Base-by-base conservation (phyloP, 2,888 invertebrate genomes). In the Nasonovia ribisnigri region DNA sequence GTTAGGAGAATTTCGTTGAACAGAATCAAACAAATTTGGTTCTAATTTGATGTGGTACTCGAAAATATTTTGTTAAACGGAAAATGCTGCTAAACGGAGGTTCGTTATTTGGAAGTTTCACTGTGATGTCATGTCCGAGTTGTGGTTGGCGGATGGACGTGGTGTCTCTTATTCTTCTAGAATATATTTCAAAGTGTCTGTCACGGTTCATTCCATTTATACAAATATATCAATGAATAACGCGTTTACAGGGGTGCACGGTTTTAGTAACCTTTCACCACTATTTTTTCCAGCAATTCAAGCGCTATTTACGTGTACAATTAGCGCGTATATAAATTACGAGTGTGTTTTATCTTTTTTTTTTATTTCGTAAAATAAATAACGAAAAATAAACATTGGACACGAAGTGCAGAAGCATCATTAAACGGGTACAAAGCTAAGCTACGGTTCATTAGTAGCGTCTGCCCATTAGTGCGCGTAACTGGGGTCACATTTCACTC, bases 361-460 rank as follows among this genome's bases (percentile, higher is more conserved):
- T 26, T 42, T 26, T 26, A 43, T 57, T 43, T 11, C 16, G 42
- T 43, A 57, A 43, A 89, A 93, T 84, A 84, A 90, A 90, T 90
- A 93, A 93, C 26, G 84, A 93, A 84, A 92, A 67, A 51, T 67
- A 92, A 92, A 92, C 88, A 88, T 54, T 36, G 51, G 11, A n/a
- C 43, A 20, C 26, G 86, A 92, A 92, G 16, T 29, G 48, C 10
- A 29, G 67, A 29, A 42, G 26, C 88, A 60, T 92, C 92, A 88
- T 92, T 92, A 87, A 67, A 87, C 24, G 67, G 42, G 36, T 48
- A 51, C 67, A 48, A 87, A 92, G 60, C 88, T 67, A 67, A 88
- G 48, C 60, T 88, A 77, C 88, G 43, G 88, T 92, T 92, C 92
- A 88, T 92, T 92, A 92, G 92, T 43, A 88, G 24, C 51, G 77